Evolutionary conservation across 2,113 vertebrate species (phyloP).

Genomic region (Ptilorrhoa leucosticta): DNA sequence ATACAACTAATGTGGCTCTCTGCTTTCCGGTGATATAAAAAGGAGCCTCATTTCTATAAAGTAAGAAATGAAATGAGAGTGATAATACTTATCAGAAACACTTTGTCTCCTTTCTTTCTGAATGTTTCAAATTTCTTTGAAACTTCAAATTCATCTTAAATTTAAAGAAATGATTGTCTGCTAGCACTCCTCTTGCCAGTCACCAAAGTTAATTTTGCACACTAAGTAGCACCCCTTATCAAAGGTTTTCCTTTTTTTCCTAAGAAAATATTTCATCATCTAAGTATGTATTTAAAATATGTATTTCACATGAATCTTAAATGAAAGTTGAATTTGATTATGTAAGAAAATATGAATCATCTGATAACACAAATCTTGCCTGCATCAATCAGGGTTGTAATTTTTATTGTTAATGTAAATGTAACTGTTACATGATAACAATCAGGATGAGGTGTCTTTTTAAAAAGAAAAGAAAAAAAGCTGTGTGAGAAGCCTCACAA

Average conservation of each 20-base stretch:
- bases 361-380: neutral
- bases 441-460: neutral
- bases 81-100: neutral
- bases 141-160: neutral
- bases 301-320: neutral
- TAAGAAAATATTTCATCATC: neutral
- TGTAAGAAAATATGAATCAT: neutral
- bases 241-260: neutral
- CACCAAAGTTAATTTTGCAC: neutral
- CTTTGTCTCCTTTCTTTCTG: neutral
- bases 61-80: neutral
- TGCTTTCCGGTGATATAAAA: neutral
- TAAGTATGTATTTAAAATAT: neutral
- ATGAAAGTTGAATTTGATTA: neutral
- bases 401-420: neutral
- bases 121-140: neutral
- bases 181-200: neutral
- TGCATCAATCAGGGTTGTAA: neutral
- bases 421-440: neutral
- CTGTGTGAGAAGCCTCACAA: neutral
- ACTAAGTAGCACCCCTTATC: neutral
- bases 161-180: neutral
- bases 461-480: neutral
- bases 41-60: neutral
- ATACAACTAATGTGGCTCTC: neutral